A percentile compares a stretch with the other conserved stretches of the same genome.
These are phyloP conservation scores for Drosophila nigromelanica DNA, from an alignment of 1,140 invertebrate species.

Conservation along the genomic window DNA sequence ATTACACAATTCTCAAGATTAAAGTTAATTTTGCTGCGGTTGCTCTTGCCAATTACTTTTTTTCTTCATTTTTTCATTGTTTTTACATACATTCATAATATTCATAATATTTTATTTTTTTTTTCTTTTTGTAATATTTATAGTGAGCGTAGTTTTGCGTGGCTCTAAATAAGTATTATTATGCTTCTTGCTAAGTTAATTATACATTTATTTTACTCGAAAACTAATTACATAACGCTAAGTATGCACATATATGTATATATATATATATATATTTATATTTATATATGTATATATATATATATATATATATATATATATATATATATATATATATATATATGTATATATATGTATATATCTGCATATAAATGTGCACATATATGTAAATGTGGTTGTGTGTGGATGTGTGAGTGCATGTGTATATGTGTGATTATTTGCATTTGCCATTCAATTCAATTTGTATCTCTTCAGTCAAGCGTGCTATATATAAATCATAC, in stretches of 20 bases:
- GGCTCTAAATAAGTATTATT: slow-evolving; percentile 57
- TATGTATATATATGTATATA: slow-evolving; percentile 55
- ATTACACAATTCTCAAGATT: slow-evolving; percentile 65
- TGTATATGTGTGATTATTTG: slow-evolving; percentile 29
- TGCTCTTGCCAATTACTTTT: slow-evolving; percentile 26
- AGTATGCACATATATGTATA: slow-evolving; percentile 29
- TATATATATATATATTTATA: slow-evolving; percentile 46
- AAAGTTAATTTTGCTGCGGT: slow-evolving; percentile 49
- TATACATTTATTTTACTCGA: slow-evolving; percentile 67
- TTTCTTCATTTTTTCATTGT: slow-evolving; percentile 3
- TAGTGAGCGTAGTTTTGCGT: slow-evolving; percentile 43
- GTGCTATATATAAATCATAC: slow-evolving; percentile 33
- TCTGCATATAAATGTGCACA: slow-evolving; percentile 47
- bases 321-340: slow-evolving; percentile 49
- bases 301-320: no score
- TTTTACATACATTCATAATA: slow-evolving; percentile 45
- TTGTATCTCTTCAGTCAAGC: slow-evolving; percentile 54
- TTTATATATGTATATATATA: slow-evolving; percentile 45
- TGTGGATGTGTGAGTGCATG: slow-evolving; percentile 24
- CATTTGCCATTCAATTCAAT: slow-evolving; percentile 31
- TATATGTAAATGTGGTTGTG: slow-evolving; percentile 39
- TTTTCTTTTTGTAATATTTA: slow-evolving; percentile 42
- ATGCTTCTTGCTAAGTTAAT: slow-evolving; percentile 73
- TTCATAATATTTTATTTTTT: slow-evolving; percentile 25
- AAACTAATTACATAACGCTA: slow-evolving; percentile 78